These are phyloP conservation scores for Trichoplusia ni DNA, from an alignment of 1,140 invertebrate species.

Conservation along the genomic window DNA sequence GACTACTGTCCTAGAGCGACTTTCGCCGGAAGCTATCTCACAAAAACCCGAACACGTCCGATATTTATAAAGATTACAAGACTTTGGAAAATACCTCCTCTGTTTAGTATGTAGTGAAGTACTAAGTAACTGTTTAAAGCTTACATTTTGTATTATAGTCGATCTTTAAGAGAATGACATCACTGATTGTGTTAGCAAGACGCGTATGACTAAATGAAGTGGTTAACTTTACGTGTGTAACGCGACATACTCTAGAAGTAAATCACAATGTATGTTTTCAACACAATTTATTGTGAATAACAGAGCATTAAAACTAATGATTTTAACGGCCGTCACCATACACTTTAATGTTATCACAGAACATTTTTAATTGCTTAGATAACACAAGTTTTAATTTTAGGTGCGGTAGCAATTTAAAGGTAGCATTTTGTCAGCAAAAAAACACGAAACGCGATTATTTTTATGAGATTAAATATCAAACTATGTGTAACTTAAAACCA, in stretches of 20 bases:
- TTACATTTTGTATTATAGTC: constrained; percentile 15
- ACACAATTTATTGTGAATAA: constrained; percentile 17
- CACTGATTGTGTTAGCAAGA: constrained; percentile 36
- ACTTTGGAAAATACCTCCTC: too few species aligned
- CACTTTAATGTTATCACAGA: too few species aligned
- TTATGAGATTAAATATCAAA: too few species aligned
- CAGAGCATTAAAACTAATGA: not conserved
- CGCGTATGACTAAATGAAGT: constrained; percentile 20
- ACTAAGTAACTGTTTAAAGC: constrained; percentile 4
- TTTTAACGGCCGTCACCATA: not conserved
- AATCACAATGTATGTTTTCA: too few species aligned
- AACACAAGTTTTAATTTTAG: too few species aligned
- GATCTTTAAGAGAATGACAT: constrained; percentile 33
- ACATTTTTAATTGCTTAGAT: too few species aligned
- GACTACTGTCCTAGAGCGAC: constrained; percentile 9
- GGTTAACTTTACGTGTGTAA: constrained; percentile 11
- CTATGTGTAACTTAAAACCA: too few species aligned
- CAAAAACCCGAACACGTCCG: constrained; percentile 19
- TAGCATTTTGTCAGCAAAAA: too few species aligned
- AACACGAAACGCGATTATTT: too few species aligned
- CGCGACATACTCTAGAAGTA: too few species aligned
- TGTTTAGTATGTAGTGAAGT: too few species aligned
- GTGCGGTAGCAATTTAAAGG: too few species aligned
- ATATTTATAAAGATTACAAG: constrained; percentile 5
- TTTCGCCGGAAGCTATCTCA: constrained; percentile 18